These are phyloP conservation scores for Enteromius paludinosus DNA, from an alignment of 2,797 vertebrate species.

Conservation along the genomic window DNA sequence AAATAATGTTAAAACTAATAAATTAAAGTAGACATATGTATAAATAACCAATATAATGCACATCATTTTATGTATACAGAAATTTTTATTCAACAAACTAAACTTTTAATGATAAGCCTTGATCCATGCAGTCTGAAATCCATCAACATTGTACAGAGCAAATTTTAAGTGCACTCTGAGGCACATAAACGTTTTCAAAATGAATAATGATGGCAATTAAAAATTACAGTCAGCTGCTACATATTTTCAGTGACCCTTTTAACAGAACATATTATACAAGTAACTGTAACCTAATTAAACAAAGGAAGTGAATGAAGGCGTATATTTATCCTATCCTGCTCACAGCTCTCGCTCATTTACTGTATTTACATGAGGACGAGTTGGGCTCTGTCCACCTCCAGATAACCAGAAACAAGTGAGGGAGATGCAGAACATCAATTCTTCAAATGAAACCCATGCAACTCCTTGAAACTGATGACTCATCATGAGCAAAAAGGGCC, in stretches of 20 bases:
- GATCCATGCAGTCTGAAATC: not conserved
- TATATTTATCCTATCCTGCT: slow-evolving; percentile 14
- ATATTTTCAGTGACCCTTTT: not conserved
- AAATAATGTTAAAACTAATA: not conserved
- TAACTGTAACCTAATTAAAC: slow-evolving; percentile 7
- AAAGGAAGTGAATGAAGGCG: not conserved
- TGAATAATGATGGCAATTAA: slow-evolving; percentile 27
- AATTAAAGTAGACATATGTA: not conserved
- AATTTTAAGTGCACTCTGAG: slow-evolving; percentile 4
- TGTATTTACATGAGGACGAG: not conserved
- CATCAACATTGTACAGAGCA: not conserved
- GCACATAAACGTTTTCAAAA: not conserved
- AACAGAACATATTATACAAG: not conserved
- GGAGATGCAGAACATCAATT: slow-evolving; percentile 18
- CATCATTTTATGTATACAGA: not conserved
- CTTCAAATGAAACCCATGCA: slow-evolving; percentile 33
- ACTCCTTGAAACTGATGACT: slow-evolving; percentile 23
- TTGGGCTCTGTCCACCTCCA: slow-evolving; percentile 8
- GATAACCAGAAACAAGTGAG: slow-evolving; percentile 21
- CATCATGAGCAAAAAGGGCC: not conserved
- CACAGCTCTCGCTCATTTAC: slow-evolving; percentile 9
- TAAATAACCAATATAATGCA: not conserved
- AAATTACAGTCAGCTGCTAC: slow-evolving; percentile 1
- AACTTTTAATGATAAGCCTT: not conserved
- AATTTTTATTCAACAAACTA: not conserved